phyloP scores from a whole-genome alignment of 2,888 invertebrate species.

The Lomographa bimaculata region DNA sequence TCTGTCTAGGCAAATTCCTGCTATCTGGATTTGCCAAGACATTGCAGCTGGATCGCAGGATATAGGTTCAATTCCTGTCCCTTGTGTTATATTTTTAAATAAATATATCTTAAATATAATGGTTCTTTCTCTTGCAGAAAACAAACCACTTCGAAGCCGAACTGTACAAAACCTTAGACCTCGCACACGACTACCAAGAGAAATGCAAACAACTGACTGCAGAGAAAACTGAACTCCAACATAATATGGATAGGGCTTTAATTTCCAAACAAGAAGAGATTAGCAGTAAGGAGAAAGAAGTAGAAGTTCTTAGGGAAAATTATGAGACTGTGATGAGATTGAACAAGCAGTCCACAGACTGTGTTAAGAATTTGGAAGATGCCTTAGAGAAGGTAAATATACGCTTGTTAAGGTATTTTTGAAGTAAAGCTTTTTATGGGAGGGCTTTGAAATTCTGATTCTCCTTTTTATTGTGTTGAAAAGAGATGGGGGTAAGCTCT shows the following conservation, averaged over 20 bases:
- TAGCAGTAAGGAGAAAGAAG: constrained; percentile 60
- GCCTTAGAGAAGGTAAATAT: constrained; percentile 79
- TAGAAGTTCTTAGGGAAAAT: constrained; percentile 73
- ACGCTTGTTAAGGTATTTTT: too few relatives aligned
- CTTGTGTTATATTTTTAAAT: too few relatives aligned
- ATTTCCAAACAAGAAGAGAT: constrained; percentile 51
- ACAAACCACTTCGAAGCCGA: constrained; percentile 87
- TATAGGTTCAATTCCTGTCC: too few relatives aligned
- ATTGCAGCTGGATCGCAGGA: too few relatives aligned
- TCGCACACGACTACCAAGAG: constrained; percentile 87
- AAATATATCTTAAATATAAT: too few relatives aligned
- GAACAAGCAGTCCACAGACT: constrained; percentile 83
- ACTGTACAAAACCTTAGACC: constrained; percentile 87
- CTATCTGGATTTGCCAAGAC: too few relatives aligned
- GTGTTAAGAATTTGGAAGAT: constrained; percentile 84
- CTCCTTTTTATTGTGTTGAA: too few relatives aligned
- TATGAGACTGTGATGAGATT: constrained; percentile 76
- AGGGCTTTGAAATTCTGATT: too few relatives aligned
- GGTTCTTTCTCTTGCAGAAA: constrained; percentile 71
- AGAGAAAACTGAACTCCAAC: constrained; percentile 68
- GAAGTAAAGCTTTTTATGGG: too few relatives aligned
- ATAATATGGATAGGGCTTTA: constrained; percentile 60
- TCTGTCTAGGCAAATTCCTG: too few relatives aligned
- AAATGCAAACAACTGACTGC: constrained; percentile 82
- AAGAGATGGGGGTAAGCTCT: too few relatives aligned